phyloP scores from a whole-genome alignment of 2,797 vertebrate species.

The Crypturellus tataupa region DNA sequence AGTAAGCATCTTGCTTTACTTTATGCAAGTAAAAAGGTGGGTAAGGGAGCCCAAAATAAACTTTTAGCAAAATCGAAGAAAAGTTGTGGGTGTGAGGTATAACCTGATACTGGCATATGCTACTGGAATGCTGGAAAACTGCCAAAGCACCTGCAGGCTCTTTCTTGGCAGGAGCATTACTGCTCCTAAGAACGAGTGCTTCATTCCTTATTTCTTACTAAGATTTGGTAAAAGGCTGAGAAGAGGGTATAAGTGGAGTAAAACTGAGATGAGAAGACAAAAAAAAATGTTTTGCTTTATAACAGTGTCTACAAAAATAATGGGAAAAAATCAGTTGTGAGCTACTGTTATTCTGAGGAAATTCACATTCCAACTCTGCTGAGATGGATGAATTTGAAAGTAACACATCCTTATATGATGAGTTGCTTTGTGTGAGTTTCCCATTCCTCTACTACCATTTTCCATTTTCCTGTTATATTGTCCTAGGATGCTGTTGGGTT shows the following conservation, averaged over 20 bases:
- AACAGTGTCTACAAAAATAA: not conserved
- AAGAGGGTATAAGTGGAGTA: not conserved
- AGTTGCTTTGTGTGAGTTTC: not conserved
- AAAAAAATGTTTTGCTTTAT: not conserved
- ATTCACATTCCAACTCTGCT: not conserved
- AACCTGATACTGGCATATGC: not conserved
- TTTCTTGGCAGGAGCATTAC: not conserved
- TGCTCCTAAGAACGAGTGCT: not conserved
- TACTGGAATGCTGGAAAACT: not conserved
- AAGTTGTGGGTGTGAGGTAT: not conserved
- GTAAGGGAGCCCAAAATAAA: not conserved
- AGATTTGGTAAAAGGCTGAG: not conserved
- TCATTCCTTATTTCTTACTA: not conserved
- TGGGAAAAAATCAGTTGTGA: not conserved
- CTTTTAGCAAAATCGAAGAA: not conserved
- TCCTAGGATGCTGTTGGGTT: not conserved
- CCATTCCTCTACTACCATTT: not conserved
- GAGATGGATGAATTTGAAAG: not conserved
- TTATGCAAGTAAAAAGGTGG: not conserved
- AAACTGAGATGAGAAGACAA: not conserved
- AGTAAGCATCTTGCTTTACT: not conserved
- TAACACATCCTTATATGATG: not conserved
- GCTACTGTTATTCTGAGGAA: not conserved
- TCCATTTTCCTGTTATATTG: not conserved
- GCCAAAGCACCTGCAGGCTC: constrained; percentile 33